phyloP scores from a whole-genome alignment of 2,888 invertebrate species.

The Anthophora plumipes region DNA sequence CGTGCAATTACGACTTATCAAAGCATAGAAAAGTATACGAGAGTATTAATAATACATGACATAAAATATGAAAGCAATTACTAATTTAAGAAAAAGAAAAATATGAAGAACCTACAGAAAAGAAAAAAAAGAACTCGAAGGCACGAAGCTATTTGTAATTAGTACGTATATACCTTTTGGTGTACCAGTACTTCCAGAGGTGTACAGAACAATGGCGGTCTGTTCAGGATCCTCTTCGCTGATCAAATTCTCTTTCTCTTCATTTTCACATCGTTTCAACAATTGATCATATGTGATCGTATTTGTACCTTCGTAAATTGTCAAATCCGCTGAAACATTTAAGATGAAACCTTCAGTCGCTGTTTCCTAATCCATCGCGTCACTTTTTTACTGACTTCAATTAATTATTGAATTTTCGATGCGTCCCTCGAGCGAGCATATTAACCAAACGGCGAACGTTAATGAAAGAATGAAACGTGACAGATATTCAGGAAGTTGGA shows the following conservation, averaged over 20 bases:
- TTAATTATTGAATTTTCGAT: neutral
- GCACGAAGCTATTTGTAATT: no score
- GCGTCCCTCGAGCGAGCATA: neutral
- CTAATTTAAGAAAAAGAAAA: neutral
- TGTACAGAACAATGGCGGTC: slow-evolving; percentile 91
- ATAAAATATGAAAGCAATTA: neutral
- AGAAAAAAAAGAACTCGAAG: neutral
- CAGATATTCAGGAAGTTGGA: slow-evolving; percentile 17
- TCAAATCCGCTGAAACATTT: slow-evolving; percentile 69
- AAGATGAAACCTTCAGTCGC: neutral
- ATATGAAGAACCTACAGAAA: neutral
- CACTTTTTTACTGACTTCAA: neutral
- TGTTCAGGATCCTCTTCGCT: slow-evolving; percentile 84
- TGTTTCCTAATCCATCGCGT: neutral
- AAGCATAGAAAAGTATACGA: no score
- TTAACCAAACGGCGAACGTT: neutral
- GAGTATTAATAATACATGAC: no score
- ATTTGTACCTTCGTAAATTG: slow-evolving; percentile 72
- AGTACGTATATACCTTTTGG: slow-evolving; percentile 89
- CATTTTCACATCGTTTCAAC: slow-evolving; percentile 84
- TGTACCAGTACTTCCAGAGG: slow-evolving; percentile 95
- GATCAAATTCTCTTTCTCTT: slow-evolving; percentile 83
- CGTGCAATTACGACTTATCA: no score
- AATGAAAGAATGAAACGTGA: slow-evolving; percentile 1
- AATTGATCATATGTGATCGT: slow-evolving; percentile 86